phyloP scores from a whole-genome alignment of 2,797 vertebrate genomes.

The Oreonectes daqikongensis region DNA sequence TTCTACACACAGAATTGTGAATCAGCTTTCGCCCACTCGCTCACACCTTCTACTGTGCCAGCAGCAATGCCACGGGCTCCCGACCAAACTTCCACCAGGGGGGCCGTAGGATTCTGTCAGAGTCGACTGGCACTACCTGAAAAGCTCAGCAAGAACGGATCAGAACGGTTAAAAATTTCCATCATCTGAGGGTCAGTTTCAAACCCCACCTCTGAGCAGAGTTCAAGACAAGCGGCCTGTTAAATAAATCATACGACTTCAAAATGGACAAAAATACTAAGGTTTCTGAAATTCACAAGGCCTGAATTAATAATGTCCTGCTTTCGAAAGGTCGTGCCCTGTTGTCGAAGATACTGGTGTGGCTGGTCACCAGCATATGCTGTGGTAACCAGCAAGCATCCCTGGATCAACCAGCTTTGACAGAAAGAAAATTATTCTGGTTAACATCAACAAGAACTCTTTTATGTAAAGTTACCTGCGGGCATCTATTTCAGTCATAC shows the following conservation, averaged over 20 bases:
- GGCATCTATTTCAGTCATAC: too few species aligned
- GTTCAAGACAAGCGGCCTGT: background rate
- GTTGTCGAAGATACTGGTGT: background rate
- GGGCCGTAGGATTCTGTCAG: constrained; percentile 27
- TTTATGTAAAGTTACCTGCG: too few species aligned
- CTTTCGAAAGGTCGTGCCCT: background rate
- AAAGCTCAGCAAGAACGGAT: constrained; percentile 29
- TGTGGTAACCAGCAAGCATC: background rate
- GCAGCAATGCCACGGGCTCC: constrained; percentile 39
- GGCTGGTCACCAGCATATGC: background rate
- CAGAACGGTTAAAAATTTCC: background rate
- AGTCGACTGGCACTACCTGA: constrained; percentile 32
- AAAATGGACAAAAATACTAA: background rate
- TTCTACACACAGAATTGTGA: constrained; percentile 18
- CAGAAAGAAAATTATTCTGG: too few species aligned
- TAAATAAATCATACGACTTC: constrained; percentile 10
- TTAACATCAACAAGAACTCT: too few species aligned
- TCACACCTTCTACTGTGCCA: constrained; percentile 35
- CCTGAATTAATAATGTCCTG: background rate
- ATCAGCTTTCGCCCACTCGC: constrained; percentile 17
- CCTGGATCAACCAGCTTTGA: too few species aligned
- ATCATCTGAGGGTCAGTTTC: constrained; percentile 20
- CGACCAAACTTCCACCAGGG: constrained; percentile 12
- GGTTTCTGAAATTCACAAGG: background rate
- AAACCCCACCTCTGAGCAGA: constrained; percentile 12